Evolutionary conservation across 2,797 vertebrate species (phyloP), one percentile per base, ranked within the genome.

Genomic region (Odontamblyopus lacepedii): DNA sequence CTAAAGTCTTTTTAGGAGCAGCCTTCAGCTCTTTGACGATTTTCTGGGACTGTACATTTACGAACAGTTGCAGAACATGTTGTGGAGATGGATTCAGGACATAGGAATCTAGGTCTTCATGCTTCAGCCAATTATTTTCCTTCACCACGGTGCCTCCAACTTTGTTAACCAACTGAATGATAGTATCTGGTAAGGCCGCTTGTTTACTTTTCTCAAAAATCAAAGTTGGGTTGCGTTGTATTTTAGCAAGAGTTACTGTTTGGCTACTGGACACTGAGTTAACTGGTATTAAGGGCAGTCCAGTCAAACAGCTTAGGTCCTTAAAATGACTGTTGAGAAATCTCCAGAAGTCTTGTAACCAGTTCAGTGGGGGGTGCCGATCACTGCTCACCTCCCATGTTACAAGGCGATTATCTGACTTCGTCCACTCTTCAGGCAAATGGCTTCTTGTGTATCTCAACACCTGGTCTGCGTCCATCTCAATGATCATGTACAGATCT

Each of bases 271-370:
- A 80, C 30, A 92, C 68, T 1, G 90, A 72, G 66, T 82, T 85
- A 44, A 95, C 63, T 4, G 94, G 91, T 81, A 97, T 90, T 53
- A 97, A 86, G 69, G 95, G 95, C 41, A 96, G 81, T 5, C 88
- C 93, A 76, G 74, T 80, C 72, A 96, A 93, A 32, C 48, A 4
- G 27, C 77, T 78, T 80, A 96, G 84, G 57, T 93, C 82, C 65
- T 48, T 80, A 69, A 88, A 71, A 0, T 94, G 86, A 69, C 2
- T 74, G 66, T 89, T 91, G 60, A 97, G 92, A 85, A 95, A 96
- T 50, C 80, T 89, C 95, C 96, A 96, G 78, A 96, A 91, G 44
- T 92, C 82, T 69, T 78, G 64, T 2, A 96, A 80, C 95, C 96
- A 97, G 35, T 88, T 83, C 5, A 78, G 77, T 41, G 95, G 94